Evolutionary conservation across 2,888 invertebrate genomes (phyloP).

Genomic region (Ochropleura leucogaster): DNA sequence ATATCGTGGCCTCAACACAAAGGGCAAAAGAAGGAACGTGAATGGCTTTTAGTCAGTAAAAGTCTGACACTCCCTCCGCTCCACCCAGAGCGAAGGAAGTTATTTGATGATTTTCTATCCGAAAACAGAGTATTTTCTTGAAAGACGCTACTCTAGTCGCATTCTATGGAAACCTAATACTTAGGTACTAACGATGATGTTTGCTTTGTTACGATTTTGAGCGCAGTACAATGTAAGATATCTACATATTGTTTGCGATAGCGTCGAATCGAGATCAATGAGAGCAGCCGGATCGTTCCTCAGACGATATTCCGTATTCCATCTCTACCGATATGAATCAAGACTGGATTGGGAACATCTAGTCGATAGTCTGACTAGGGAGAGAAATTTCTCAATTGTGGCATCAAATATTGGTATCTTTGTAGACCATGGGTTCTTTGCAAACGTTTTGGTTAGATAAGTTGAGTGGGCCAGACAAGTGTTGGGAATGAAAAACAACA

Average conservation of each 20-base stretch:
- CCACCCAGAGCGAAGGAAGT: no score
- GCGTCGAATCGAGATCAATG: conserved; percentile 24
- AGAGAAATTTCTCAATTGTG: not conserved
- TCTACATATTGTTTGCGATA: conserved; percentile 14
- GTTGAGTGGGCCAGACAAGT: not conserved
- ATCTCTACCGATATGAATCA: conserved; percentile 3
- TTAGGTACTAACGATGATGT: not conserved
- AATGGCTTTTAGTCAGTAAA: no score
- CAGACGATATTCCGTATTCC: conserved; percentile 15
- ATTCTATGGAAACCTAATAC: not conserved
- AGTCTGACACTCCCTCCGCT: no score
- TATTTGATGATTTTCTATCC: not conserved
- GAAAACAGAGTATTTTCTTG: no score
- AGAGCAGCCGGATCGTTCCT: not conserved
- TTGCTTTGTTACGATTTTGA: not conserved
- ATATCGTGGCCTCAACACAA: no score
- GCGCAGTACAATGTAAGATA: not conserved
- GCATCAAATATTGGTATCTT: not conserved
- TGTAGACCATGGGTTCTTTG: not conserved
- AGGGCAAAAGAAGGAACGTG: no score
- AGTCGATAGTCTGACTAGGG: not conserved
- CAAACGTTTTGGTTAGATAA: not conserved
- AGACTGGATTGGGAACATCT: conserved; percentile 13
- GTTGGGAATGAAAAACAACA: no score
- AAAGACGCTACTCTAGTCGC: no score